These are phyloP conservation scores for Agrypnia vestita DNA, from an alignment of 1,140 invertebrate species.

Conservation along the genomic window DNA sequence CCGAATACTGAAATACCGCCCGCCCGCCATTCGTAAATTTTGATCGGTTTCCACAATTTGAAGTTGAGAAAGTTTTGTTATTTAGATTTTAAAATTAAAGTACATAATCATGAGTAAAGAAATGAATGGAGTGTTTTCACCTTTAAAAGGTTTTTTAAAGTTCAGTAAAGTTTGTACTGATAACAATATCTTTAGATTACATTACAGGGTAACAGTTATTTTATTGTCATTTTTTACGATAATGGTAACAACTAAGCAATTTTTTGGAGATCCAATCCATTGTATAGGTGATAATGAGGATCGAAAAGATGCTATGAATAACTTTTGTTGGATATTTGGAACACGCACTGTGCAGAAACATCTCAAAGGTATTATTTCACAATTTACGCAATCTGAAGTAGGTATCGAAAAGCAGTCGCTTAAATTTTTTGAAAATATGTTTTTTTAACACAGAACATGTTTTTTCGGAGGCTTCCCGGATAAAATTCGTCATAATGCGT, in stretches of 20 bases:
- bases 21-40: not conserved
- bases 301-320: constrained; percentile 77
- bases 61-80: not conserved
- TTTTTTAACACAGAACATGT: too few species aligned
- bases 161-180: constrained; percentile 34
- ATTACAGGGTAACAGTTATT: constrained; percentile 80
- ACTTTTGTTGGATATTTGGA: constrained; percentile 86
- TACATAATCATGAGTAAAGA: constrained; percentile 8
- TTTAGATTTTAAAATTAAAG: not conserved
- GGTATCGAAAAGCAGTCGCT: too few species aligned
- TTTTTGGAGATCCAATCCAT: constrained; percentile 81
- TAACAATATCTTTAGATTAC: constrained; percentile 62
- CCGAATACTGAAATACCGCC: not conserved
- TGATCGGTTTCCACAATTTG: not conserved
- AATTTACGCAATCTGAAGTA: too few species aligned
- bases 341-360: constrained; percentile 78
- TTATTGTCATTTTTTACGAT: constrained; percentile 79
- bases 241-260: constrained; percentile 81
- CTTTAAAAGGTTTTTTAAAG: constrained; percentile 8
- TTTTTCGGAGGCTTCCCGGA: too few species aligned
- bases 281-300: constrained; percentile 73
- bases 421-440: too few species aligned
- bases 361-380: constrained; percentile 65
- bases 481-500: too few species aligned
- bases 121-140: constrained; percentile 2